Evolutionary conservation across 2,113 vertebrate genomes (phyloP).

Genomic region (Rhinolophus sinicus): DNA sequence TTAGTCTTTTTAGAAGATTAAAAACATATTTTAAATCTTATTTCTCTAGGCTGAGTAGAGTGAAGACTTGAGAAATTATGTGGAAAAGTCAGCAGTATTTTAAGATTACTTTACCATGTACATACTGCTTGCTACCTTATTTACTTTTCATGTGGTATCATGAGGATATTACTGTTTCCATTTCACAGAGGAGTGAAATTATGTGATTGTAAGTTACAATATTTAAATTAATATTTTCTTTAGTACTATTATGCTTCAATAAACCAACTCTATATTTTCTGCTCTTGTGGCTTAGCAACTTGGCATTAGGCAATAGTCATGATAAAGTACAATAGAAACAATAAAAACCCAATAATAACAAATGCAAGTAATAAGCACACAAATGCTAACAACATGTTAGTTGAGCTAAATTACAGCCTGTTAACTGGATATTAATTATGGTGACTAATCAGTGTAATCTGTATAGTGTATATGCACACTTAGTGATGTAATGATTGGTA

Average conservation of each 20-base stretch:
- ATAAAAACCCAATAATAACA: background rate
- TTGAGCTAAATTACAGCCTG: background rate
- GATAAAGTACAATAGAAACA: background rate
- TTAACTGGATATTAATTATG: background rate
- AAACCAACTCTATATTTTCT: background rate
- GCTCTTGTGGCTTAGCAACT: background rate
- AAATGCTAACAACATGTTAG: background rate
- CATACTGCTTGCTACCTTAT: background rate
- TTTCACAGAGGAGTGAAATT: conserved; percentile 9
- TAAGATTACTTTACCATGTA: background rate
- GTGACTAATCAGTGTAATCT: background rate
- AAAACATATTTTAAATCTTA: conserved; percentile 56
- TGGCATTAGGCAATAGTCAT: background rate
- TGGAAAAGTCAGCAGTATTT: conserved; percentile 56
- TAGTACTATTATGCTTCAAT: conserved; percentile 11
- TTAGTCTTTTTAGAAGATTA: conserved; percentile 61
- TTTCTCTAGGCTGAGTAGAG: conserved; percentile 58
- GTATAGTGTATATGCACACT: background rate
- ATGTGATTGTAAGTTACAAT: background rate
- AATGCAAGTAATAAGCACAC: background rate
- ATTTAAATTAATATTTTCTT: conserved; percentile 52
- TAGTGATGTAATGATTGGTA: background rate
- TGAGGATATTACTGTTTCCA: background rate
- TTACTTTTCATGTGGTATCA: background rate
- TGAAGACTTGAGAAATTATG: conserved; percentile 40